Percentiles rank a stretch among this genome's conserved stretches.
Evolutionary conservation across 2,888 invertebrate species (phyloP).

Genomic region (Polymixis flavicincta): DNA sequence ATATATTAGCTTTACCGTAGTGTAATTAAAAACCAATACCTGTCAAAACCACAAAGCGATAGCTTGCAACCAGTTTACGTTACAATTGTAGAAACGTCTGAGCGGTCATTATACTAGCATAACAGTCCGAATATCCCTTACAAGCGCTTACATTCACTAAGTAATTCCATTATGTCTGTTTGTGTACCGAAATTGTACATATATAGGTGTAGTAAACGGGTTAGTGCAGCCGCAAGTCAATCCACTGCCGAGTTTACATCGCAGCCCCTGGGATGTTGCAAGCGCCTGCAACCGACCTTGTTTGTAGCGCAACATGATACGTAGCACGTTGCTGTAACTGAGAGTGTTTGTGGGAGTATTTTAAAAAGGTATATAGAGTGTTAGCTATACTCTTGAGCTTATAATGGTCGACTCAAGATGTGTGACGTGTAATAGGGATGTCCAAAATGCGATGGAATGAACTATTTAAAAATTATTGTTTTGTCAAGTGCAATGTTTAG

Average conservation of each 20-base stretch:
- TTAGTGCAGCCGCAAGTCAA: constrained; percentile 76
- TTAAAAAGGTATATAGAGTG: constrained; percentile 1
- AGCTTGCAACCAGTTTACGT: constrained; percentile 9
- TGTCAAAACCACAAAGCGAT: constrained; percentile 22
- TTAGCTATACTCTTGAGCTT: background rate
- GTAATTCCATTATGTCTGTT: constrained; percentile 66
- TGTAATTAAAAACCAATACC: constrained; percentile 15
- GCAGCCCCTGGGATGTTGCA: constrained; percentile 57
- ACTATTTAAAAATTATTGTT: background rate
- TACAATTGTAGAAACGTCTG: constrained; percentile 32
- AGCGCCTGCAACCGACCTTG: constrained; percentile 30
- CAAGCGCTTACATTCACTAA: constrained; percentile 57
- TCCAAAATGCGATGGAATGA: background rate
- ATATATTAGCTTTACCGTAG: background rate
- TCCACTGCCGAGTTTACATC: constrained; percentile 80
- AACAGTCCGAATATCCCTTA: constrained; percentile 53
- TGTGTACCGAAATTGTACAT: constrained; percentile 58
- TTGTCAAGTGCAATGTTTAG: background rate
- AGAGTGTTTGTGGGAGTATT: constrained; percentile 11
- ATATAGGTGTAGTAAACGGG: constrained; percentile 66
- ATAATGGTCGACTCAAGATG: background rate
- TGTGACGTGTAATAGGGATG: background rate
- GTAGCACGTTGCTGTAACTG: constrained; percentile 32
- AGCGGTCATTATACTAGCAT: constrained; percentile 33
- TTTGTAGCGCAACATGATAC: constrained; percentile 33